phyloP scores from a whole-genome alignment of 2,113 vertebrate species.

The Xenopus laevis region DNA sequence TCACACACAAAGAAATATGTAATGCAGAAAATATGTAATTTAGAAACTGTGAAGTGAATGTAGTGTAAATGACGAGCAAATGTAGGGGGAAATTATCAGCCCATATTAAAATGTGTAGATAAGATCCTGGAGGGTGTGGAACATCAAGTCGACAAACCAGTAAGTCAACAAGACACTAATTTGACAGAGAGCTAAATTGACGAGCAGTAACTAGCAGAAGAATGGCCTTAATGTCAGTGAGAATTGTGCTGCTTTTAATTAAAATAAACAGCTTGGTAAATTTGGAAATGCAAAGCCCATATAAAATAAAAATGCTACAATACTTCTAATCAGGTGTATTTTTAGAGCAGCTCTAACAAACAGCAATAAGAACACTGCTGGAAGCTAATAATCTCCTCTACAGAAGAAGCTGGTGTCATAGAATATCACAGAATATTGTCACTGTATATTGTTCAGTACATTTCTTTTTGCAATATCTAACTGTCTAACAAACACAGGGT shows the following conservation, averaged over 20 bases:
- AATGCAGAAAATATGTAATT: slow-evolving; percentile 43
- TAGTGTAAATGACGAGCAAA: slow-evolving; percentile 46
- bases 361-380: slow-evolving; percentile 1
- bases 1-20: slow-evolving; percentile 38
- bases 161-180: slow-evolving; percentile 46
- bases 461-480: not conserved
- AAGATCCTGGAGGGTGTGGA: slow-evolving; percentile 42
- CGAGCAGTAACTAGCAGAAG: slow-evolving; percentile 39
- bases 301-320: slow-evolving; percentile 12
- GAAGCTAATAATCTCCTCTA: not conserved
- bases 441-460: not conserved
- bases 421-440: not conserved
- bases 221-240: slow-evolving; percentile 36
- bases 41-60: slow-evolving; percentile 46
- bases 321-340: slow-evolving; percentile 19
- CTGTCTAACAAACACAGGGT: not conserved
- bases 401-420: not conserved
- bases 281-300: slow-evolving; percentile 32
- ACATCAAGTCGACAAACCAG: slow-evolving; percentile 41
- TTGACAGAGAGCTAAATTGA: slow-evolving; percentile 46
- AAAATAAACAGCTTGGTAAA: slow-evolving; percentile 44
- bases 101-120: slow-evolving; percentile 45
- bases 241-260: slow-evolving; percentile 43
- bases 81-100: slow-evolving; percentile 44
- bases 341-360: slow-evolving; percentile 15